Evolutionary conservation across 1,140 invertebrate genomes (phyloP).

Genomic region (Drosophila littoralis): DNA sequence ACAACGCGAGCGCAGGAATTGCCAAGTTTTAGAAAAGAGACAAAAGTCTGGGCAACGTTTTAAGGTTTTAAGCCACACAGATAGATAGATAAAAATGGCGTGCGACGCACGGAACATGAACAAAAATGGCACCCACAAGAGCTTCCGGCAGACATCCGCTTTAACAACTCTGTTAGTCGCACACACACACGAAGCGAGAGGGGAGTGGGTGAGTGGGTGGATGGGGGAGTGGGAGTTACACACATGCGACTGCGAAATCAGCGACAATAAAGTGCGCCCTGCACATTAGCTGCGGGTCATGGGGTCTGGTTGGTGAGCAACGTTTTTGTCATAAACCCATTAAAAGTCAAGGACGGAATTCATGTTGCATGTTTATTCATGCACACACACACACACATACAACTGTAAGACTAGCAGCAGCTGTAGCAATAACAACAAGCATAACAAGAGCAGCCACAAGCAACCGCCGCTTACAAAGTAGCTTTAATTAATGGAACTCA

Average conservation of each 20-base stretch:
- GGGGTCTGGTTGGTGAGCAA: slow-evolving; percentile 17
- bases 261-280: slow-evolving; percentile 46
- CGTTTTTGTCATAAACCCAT: slow-evolving; percentile 81
- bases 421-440: slow-evolving; percentile 34
- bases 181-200: slow-evolving; percentile 21
- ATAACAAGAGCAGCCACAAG: slow-evolving; percentile 42
- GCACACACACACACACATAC: slow-evolving; percentile 45
- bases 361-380: slow-evolving; percentile 78
- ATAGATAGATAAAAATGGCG: slow-evolving; percentile 67
- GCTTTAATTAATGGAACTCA: slow-evolving; percentile 83
- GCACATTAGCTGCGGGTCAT: slow-evolving; percentile 61
- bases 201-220: not conserved
- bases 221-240: not conserved
- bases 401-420: slow-evolving; percentile 29
- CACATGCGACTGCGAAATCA: slow-evolving; percentile 29
- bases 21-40: slow-evolving; percentile 59
- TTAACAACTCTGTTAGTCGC: slow-evolving; percentile 77
- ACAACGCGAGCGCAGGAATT: slow-evolving; percentile 2
- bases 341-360: slow-evolving; percentile 83
- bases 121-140: slow-evolving; percentile 79
- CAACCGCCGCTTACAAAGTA: slow-evolving; percentile 68
- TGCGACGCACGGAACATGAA: slow-evolving; percentile 74
- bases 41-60: slow-evolving; percentile 64
- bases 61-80: slow-evolving; percentile 48
- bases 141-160: slow-evolving; percentile 78